These are phyloP conservation scores for Anaspis maculata DNA, from an alignment of 2,888 invertebrate genomes.

Conservation along the genomic window DNA sequence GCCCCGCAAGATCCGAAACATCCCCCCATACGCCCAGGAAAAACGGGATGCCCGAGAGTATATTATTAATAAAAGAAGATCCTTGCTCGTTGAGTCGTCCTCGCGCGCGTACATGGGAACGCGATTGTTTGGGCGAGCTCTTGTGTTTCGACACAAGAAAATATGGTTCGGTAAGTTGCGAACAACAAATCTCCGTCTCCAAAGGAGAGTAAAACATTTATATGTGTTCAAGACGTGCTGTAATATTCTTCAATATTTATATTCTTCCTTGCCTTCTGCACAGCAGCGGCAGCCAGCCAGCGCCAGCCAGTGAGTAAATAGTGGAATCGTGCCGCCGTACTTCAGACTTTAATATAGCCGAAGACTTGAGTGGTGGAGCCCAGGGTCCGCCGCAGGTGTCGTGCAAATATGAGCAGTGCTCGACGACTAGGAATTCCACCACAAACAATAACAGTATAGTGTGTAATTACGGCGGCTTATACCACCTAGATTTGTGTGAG, in stretches of 20 bases:
- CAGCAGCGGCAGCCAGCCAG: too few relatives aligned
- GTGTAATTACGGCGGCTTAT: neutral
- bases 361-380: neutral
- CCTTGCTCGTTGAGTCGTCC: too few relatives aligned
- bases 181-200: neutral
- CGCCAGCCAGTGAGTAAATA: constrained; percentile 18
- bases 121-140: too few relatives aligned
- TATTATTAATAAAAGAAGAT: too few relatives aligned
- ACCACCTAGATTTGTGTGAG: neutral
- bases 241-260: constrained; percentile 25
- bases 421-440: constrained; percentile 1
- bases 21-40: too few relatives aligned
- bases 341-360: constrained; percentile 18
- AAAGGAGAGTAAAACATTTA: constrained; percentile 18
- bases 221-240: constrained; percentile 22
- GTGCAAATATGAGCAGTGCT: constrained; percentile 8
- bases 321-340: constrained; percentile 18
- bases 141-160: too few relatives aligned
- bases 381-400: constrained; percentile 16
- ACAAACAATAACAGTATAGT: neutral
- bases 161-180: too few relatives aligned
- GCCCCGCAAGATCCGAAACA: too few relatives aligned
- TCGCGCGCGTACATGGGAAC: too few relatives aligned
- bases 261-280: constrained; percentile 13
- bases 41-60: too few relatives aligned